Percentiles rank a stretch among this genome's conserved stretches.
Evolutionary conservation across 2,797 vertebrate genomes (phyloP).

Genomic region (Percopsis omiscomaycus): DNA sequence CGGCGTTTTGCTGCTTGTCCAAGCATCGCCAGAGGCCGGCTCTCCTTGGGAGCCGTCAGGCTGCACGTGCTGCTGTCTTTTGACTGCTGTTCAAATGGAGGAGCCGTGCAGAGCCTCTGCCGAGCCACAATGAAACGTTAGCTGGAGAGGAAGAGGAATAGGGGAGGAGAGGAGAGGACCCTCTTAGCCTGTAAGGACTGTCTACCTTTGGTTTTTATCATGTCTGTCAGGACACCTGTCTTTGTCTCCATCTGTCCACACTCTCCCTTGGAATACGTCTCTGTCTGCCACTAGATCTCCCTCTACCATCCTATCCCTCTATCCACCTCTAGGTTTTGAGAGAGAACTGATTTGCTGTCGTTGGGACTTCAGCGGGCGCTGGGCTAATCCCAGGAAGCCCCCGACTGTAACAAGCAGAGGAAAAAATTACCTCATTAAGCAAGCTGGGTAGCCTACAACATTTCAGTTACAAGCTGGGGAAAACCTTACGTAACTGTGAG

Average conservation of each 20-base stretch:
- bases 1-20: slow-evolving; percentile 11
- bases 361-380: too few species aligned
- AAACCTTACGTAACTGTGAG: slow-evolving; percentile 1
- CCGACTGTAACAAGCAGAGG: too few species aligned
- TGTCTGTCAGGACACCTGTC: too few species aligned
- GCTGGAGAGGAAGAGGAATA: background rate
- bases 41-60: slow-evolving; percentile 11
- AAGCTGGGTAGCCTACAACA: background rate
- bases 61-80: slow-evolving; percentile 23
- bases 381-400: too few species aligned
- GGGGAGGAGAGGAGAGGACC: too few species aligned
- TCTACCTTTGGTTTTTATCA: too few species aligned
- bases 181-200: too few species aligned
- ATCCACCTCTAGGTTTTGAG: background rate
- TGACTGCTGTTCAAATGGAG: slow-evolving; percentile 29
- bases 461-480: slow-evolving; percentile 17
- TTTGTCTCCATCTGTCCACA: background rate
- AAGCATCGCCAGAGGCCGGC: slow-evolving; percentile 21
- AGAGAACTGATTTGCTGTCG: too few species aligned
- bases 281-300: background rate
- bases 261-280: background rate
- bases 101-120: background rate
- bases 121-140: background rate
- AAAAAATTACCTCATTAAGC: too few species aligned
- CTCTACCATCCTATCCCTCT: background rate